Evolutionary conservation across 2,797 vertebrate species (phyloP).

Genomic region (Adelosebastes latens): DNA sequence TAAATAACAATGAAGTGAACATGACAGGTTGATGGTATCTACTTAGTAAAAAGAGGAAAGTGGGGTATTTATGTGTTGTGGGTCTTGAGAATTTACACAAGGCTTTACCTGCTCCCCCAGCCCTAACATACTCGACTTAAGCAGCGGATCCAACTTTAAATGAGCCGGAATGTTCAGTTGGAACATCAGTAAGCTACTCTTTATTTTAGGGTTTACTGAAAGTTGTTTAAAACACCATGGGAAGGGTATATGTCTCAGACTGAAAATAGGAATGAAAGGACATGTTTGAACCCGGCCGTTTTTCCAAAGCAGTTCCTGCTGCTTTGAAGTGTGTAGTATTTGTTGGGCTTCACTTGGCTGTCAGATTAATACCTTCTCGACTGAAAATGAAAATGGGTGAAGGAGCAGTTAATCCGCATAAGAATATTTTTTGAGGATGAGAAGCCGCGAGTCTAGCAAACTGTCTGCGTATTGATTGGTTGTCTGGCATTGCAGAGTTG

Average conservation of each 20-base stretch:
- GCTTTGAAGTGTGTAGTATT: constrained; percentile 81
- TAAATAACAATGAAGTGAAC: constrained; percentile 7
- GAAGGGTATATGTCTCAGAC: constrained; percentile 39
- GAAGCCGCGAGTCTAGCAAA: constrained; percentile 68
- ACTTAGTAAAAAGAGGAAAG: background rate
- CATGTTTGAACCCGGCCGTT: constrained; percentile 67
- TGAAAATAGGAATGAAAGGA: constrained; percentile 68
- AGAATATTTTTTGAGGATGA: constrained; percentile 73
- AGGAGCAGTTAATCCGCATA: constrained; percentile 82
- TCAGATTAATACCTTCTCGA: constrained; percentile 83
- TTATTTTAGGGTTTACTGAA: constrained; percentile 29
- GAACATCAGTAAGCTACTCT: constrained; percentile 18
- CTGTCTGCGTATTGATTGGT: constrained; percentile 77
- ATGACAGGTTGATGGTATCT: constrained; percentile 15
- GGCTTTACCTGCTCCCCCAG: background rate
- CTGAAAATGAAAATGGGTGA: constrained; percentile 83
- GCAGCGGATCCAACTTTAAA: constrained; percentile 22
- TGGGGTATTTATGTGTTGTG: background rate
- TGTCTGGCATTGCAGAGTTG: constrained; percentile 61
- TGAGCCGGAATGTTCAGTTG: constrained; percentile 15
- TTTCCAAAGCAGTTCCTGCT: constrained; percentile 58
- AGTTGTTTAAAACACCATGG: constrained; percentile 43
- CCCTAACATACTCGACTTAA: background rate
- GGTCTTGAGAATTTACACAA: background rate
- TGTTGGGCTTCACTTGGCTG: constrained; percentile 82